Conservation (phyloP, 2,888 invertebrate species). For the Oscheius sp. region DNA sequence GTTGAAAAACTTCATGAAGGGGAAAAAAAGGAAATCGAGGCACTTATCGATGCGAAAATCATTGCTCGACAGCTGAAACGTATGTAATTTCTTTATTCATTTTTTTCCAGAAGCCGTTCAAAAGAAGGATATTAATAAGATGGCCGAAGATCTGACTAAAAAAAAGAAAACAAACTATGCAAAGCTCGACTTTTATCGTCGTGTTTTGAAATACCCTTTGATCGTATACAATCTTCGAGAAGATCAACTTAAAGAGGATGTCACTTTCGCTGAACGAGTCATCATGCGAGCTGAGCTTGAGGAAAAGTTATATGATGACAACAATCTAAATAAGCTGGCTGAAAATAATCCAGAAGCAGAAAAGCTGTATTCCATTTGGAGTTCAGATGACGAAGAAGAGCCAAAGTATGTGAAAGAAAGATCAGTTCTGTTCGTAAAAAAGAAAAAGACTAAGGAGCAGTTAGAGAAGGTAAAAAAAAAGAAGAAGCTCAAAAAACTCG, state of each 20-base stretch:
- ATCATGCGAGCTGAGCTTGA: neutral
- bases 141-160: neutral
- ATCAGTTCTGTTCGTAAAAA: neutral
- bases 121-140: neutral
- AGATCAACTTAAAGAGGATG: neutral
- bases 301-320: neutral
- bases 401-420: neutral
- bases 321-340: neutral
- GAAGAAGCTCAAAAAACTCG: neutral
- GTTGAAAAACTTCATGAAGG: neutral
- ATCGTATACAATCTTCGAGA: constrained; percentile 8
- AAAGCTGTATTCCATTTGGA: neutral
- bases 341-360: neutral
- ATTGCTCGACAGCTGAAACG: neutral
- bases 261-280: neutral
- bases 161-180: neutral
- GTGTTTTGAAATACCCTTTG: neutral
- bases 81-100: neutral
- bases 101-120: neutral
- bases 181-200: neutral
- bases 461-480: neutral
- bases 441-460: neutral
- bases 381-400: neutral
- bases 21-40: neutral
- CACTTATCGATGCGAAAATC: neutral